Evolutionary conservation across 23 tunicate species (phyloP), one percentile per base, ranked within the genome.

Genomic region (Halocynthia aurantium): DNA sequence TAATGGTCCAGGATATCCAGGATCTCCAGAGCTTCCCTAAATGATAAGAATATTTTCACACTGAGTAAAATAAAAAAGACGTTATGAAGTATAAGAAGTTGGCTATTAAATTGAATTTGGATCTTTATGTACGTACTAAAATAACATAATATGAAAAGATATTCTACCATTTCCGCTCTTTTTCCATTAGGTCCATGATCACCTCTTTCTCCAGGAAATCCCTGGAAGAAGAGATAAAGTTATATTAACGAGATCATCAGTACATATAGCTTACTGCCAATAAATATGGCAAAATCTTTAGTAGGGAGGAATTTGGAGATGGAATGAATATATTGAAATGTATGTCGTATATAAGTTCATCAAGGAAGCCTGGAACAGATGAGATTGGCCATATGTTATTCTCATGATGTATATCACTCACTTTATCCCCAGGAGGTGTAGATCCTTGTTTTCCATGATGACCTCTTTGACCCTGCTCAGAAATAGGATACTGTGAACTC

Each of bases 391-490:
- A 31, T 31, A 31, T 31, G 44, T 31, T 31, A 31, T 31, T 31
- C 44, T 31, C 44, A 31, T 31, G 44, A 31, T 31, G 4, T 4
- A 31, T 31, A 4, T 31, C 44, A 13, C 70, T 65, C 31, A 65
- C 70, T 15, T 65, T 65, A 20, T 65, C 70, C 10, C 70, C 70
- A 65, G 70, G 70, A 65, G 18, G 10, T 15, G 70, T 20, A 65
- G 5, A 11, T 20, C 70, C 70, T 65, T 49, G 70, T 49, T 65
- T 15, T 65, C 70, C 70, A 9, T 65, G 22, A 15, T 65, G 70
- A 65, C 70, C 70, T 65, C 31, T 65, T 44, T 65, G 31, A 65
- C 70, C 70, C 70, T 65, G 70, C 4, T 58, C 17, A n/a, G 15
- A 58, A 58, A 58, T n/a, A 13, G 15, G 63, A 58, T 13, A 5